These are phyloP conservation scores for Tetrax tetrax DNA, from an alignment of 2,113 vertebrate species.

Conservation along the genomic window DNA sequence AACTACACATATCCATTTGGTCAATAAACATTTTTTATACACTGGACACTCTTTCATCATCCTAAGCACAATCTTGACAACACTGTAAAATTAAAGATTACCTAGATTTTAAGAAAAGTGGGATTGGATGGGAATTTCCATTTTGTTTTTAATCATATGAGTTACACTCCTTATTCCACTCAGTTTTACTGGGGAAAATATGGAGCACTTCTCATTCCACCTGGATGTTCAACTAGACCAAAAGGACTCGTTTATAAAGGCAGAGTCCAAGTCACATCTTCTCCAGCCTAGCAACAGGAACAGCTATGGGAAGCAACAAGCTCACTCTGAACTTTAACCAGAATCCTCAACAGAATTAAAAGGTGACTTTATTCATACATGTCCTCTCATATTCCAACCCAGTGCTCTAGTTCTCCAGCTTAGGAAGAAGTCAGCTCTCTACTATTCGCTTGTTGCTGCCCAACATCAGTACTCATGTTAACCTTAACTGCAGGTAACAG, in stretches of 20 bases:
- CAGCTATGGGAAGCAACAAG: fast-evolving
- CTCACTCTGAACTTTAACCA: not conserved
- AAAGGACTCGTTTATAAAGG: not conserved
- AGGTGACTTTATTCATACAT: not conserved
- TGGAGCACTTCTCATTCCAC: not conserved
- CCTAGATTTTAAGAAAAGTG: not conserved
- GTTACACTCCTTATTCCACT: not conserved
- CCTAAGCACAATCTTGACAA: not conserved
- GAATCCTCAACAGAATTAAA: not conserved
- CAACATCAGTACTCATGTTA: not conserved
- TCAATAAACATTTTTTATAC: not conserved
- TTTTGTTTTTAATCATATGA: not conserved
- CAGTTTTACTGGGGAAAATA: not conserved
- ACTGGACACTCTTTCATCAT: not conserved
- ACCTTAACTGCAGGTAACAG: not conserved
- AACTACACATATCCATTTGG: not conserved
- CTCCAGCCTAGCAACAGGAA: not conserved
- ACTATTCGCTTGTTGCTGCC: not conserved
- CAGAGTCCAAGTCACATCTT: not conserved
- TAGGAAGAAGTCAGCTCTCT: not conserved
- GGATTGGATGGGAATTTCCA: not conserved
- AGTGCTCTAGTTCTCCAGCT: not conserved
- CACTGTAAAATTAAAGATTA: not conserved
- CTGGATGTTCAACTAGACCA: not conserved
- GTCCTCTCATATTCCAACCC: not conserved